Base-by-base conservation (phyloP, 1,140 invertebrate species). In the Spodoptera litura region DNA sequence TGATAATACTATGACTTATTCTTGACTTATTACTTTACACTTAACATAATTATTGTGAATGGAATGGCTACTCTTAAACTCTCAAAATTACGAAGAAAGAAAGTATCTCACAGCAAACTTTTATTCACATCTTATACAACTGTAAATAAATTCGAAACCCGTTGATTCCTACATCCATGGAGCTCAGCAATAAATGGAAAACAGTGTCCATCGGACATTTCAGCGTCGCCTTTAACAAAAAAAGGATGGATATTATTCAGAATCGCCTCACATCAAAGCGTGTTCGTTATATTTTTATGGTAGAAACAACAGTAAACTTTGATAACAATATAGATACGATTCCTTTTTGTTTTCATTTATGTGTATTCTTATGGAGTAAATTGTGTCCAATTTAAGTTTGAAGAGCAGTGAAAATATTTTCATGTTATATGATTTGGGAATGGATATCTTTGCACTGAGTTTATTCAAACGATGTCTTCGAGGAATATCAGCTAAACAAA, bases 281-380 rank as follows among this genome's bases (percentile, higher is more conserved):
- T 52, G 13, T 75, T 75, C 72, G 72, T 75, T 75, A 75, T 75
- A 75, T 75, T 75, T 75, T 75, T 75, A 75, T 75, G 72, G 25
- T 52, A 62, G 56, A 74, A 15, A 2, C 72, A 62, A 62, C 72
- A 75, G 44, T 62, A 58, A 58, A 61, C 15, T 44, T 35, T 75
- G 72, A 75, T 75, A 61, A 52, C 56, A 59, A 62, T 62, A 31
- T 62, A 62, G 72, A 75, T 75, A 75, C 53, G 68, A 20, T 15
- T 38, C 38, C 49, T 70, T 70, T 66, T 70, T 70, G 49, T 62
- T 53, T 27, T 75, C 20, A 31, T 51, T 44, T 44, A 31, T 59
- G 58, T 62, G 49, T 52, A 10, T 10, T 56, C 12, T 56, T 27
- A 49, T 66, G 56, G 20, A 53, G n/a, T 61, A 27, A 73, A 73